Percentiles rank a stretch among this genome's conserved stretches.
phyloP scores from a whole-genome alignment of 2,888 invertebrate species.

The Lithodes maja region DNA sequence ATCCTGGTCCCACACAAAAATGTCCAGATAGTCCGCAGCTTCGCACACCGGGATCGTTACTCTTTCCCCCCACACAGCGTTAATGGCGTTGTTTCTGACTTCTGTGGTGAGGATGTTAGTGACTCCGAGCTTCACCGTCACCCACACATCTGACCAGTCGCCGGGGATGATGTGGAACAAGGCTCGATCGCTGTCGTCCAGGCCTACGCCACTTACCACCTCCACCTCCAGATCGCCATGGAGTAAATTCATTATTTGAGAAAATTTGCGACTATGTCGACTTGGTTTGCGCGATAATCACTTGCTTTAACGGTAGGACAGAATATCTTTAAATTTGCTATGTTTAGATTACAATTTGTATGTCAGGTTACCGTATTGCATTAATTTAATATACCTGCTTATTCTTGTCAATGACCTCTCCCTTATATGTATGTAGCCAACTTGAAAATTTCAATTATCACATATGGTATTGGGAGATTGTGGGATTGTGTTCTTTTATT shows the following conservation, averaged over 20 bases:
- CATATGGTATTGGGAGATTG: no score
- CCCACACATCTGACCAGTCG: constrained; percentile 44
- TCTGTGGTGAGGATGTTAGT: constrained; percentile 51
- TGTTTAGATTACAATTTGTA: no score
- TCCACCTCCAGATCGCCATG: constrained; percentile 64
- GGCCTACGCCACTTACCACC: constrained; percentile 53
- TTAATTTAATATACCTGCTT: no score
- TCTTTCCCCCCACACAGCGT: constrained; percentile 61
- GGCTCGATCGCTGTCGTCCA: constrained; percentile 52
- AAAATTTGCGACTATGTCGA: no score
- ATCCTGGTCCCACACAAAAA: constrained; percentile 55
- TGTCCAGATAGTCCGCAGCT: constrained; percentile 28
- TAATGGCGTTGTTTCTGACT: constrained; percentile 48
- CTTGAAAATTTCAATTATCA: no score
- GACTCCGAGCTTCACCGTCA: constrained; percentile 38
- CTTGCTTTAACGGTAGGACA: no score
- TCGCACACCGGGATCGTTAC: constrained; percentile 45
- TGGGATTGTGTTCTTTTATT: no score
- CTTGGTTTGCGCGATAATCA: no score
- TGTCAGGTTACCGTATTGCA: no score
- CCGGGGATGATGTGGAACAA: constrained; percentile 31
- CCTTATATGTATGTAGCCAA: no score
- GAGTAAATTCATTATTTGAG: constrained; percentile 23
- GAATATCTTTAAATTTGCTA: no score
- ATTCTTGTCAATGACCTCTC: no score